Conservation (phyloP, 2,113 vertebrate species). For the Lanius ludovicianus region DNA sequence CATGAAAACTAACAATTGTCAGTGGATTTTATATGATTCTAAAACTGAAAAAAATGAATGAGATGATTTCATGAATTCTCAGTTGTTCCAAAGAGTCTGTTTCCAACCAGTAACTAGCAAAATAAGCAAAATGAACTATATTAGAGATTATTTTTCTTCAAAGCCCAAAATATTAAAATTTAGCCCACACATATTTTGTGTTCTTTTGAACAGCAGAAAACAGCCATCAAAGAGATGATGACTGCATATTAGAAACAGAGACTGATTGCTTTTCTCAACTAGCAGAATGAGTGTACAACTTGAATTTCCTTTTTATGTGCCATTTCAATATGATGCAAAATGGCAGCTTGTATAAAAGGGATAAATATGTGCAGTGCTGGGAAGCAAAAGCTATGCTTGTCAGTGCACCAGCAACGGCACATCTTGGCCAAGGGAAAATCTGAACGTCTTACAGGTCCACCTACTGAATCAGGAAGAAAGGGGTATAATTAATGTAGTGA, state of each 20-base stretch:
- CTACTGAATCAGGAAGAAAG: background rate
- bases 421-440: background rate
- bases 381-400: background rate
- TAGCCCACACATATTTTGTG: background rate
- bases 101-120: background rate
- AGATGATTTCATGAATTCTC: background rate
- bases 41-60: background rate
- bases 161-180: background rate
- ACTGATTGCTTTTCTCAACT: background rate
- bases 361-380: background rate
- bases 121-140: background rate
- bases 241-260: background rate
- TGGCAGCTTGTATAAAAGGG: background rate
- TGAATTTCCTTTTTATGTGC: background rate
- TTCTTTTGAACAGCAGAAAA: background rate
- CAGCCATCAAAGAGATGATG: background rate
- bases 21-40: background rate
- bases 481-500: background rate
- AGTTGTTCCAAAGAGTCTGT: background rate
- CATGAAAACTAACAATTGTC: background rate
- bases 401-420: background rate
- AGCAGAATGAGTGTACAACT: background rate
- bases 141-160: background rate
- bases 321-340: background rate
- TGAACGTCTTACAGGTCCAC: background rate